Percentiles rank a stretch among this genome's conserved stretches.
Conservation (phyloP, 2,113 vertebrate genomes). For the Malurus cyaneus region DNA sequence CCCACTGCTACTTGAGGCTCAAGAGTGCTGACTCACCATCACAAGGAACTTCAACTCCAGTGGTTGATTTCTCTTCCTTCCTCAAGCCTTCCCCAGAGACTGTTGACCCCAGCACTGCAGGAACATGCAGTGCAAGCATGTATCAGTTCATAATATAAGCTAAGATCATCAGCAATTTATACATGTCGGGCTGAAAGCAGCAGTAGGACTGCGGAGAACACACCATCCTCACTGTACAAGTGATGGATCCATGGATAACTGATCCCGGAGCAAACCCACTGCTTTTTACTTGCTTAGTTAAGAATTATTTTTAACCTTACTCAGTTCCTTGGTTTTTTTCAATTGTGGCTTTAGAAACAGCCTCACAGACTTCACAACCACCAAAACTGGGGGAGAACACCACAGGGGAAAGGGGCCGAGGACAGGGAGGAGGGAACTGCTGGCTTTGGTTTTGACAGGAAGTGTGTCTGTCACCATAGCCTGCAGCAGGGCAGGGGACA, state of each 20-base stretch:
- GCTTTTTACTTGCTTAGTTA: neutral
- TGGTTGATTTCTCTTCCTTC: neutral
- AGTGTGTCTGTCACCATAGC: rapidly evolving
- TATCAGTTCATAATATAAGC: neutral
- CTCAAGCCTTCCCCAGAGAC: neutral
- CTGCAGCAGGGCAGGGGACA: neutral
- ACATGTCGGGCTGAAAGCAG: neutral
- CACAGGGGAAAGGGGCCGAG: neutral
- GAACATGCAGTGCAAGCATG: neutral
- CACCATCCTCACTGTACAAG: neutral
- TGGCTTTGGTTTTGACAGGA: neutral
- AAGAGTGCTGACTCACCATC: neutral
- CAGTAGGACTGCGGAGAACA: neutral
- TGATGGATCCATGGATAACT: neutral
- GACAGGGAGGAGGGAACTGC: neutral
- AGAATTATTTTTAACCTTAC: neutral
- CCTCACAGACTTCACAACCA: neutral
- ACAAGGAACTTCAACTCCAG: neutral
- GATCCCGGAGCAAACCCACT: neutral
- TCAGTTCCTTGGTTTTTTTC: neutral
- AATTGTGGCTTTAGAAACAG: neutral
- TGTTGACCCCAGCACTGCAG: neutral
- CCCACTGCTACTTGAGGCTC: neutral
- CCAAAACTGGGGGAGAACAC: rapidly evolving
- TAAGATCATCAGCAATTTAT: neutral